Base-by-base conservation (phyloP, 2,888 invertebrate species). In the Acronicta leporina region DNA sequence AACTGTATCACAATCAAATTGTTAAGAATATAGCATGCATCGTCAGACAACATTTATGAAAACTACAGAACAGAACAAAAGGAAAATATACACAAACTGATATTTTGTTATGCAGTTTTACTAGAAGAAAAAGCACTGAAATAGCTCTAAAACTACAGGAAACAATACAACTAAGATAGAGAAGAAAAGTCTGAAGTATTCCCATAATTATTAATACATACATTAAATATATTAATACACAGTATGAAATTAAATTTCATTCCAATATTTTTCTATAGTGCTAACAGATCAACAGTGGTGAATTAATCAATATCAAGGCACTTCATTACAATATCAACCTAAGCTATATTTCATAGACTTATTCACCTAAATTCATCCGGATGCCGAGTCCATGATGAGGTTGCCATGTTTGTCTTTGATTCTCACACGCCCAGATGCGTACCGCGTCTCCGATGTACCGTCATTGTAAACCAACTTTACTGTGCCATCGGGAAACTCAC, bases 401-500 rank as follows among this genome's bases (percentile, higher is more conserved):
- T 96, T 96, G 0, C 98, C 98, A 75, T 97, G 96, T 81, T 96
- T 96, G 88, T 99, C 98, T 90, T 98, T 98, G 55, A 98, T 95
- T 52, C 98, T 95, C 20, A 98, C 95, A 55, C 99, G 95, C 1
- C 99, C 99, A 76, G 97, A 97, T 0, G 97, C 96, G 87, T 98
- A 99, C n/a, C 97, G 95, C 0, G 99, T 99, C 91, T 99, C 99
- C 66, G 97, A 97, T 1, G 97, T 96, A 9, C 99, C 99, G 88
- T 98, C 98, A 0, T 96, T 96, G 92, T 98, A 98, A 0, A 99
- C 95, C 45, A 98, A 95, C 90, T 98, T 99, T 0, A 98, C 96
- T 0, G 98, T 98, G 2, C 99, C 99, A 91, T 99, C 98, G 0
- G 98, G 98, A 91, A 97, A 99, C 87, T 98, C 98, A 35, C 99